Conservation (phyloP, 35 echinoderm and acorn worm species). For the Ptychodera flava region DNA sequence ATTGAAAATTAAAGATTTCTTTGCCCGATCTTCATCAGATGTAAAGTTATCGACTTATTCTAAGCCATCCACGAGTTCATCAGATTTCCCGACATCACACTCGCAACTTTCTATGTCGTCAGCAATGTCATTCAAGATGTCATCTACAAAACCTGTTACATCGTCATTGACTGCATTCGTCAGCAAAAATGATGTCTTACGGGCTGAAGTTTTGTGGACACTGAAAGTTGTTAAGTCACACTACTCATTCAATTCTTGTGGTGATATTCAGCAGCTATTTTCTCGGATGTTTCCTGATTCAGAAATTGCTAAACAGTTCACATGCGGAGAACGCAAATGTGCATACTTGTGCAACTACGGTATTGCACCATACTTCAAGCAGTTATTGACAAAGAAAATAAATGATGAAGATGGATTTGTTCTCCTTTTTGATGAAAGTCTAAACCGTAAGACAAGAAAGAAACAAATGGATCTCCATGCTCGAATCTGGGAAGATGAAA, state of each 20-base stretch:
- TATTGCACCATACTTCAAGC: slow-evolving; percentile 40
- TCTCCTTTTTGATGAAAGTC: slow-evolving; percentile 36
- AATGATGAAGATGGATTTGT: slow-evolving; percentile 24
- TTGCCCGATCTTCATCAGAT: not conserved
- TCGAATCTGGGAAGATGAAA: too few relatives aligned
- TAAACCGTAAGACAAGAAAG: slow-evolving; percentile 27
- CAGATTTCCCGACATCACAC: too few relatives aligned
- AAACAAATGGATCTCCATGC: too few relatives aligned
- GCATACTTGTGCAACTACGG: slow-evolving; percentile 32
- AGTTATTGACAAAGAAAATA: slow-evolving; percentile 28
- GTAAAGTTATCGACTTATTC: too few relatives aligned
- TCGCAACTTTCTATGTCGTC: too few relatives aligned
- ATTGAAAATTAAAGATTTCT: not conserved
- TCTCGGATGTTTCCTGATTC: slow-evolving; percentile 56
- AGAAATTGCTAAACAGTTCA: slow-evolving; percentile 39
- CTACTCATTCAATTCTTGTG: slow-evolving; percentile 36
- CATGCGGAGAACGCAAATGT: slow-evolving; percentile 32
- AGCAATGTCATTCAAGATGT: too few relatives aligned
- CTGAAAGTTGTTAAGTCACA: too few relatives aligned
- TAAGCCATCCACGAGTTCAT: too few relatives aligned
- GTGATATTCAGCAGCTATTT: slow-evolving; percentile 29
- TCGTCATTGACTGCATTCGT: too few relatives aligned
- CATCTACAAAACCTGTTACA: too few relatives aligned
- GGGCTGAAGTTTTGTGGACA: too few relatives aligned
- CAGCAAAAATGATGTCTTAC: too few relatives aligned